Evolutionary conservation across 2,113 vertebrate genomes (phyloP).

Genomic region (rabbit (Oryctolagus cuniculus)): DNA sequence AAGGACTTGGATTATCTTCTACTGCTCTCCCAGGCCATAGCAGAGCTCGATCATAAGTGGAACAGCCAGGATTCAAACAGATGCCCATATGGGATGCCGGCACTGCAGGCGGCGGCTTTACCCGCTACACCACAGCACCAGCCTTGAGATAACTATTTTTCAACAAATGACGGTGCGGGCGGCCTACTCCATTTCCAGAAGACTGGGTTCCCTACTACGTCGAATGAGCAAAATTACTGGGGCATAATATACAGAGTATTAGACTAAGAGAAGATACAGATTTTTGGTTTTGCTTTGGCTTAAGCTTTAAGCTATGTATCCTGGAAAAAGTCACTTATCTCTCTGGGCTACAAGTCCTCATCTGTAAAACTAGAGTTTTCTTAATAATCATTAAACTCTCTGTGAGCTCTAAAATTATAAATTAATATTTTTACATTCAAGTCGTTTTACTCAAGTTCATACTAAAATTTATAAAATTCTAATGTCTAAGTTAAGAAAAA

Average conservation of each 20-base stretch:
- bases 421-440: constrained; percentile 16
- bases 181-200: constrained; percentile 27
- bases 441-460: neutral
- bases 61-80: too few relatives aligned
- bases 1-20: too few relatives aligned
- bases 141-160: neutral
- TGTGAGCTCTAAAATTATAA: constrained; percentile 13
- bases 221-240: constrained; percentile 10
- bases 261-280: constrained; percentile 3
- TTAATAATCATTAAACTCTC: constrained; percentile 3
- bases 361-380: constrained; percentile 3
- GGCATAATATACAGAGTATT: neutral
- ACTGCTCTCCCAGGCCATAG: too few relatives aligned
- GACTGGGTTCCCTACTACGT: neutral
- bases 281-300: constrained; percentile 14
- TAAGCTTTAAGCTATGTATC: neutral
- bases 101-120: too few relatives aligned
- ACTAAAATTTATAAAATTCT: constrained; percentile 21
- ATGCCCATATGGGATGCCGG: too few relatives aligned
- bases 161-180: constrained; percentile 29
- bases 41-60: too few relatives aligned
- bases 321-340: constrained; percentile 15
- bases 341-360: neutral
- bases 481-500: constrained; percentile 39
- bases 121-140: too few relatives aligned